Evolutionary conservation across 2,888 invertebrate species (phyloP).

Genomic region (Hemithea aestivaria): DNA sequence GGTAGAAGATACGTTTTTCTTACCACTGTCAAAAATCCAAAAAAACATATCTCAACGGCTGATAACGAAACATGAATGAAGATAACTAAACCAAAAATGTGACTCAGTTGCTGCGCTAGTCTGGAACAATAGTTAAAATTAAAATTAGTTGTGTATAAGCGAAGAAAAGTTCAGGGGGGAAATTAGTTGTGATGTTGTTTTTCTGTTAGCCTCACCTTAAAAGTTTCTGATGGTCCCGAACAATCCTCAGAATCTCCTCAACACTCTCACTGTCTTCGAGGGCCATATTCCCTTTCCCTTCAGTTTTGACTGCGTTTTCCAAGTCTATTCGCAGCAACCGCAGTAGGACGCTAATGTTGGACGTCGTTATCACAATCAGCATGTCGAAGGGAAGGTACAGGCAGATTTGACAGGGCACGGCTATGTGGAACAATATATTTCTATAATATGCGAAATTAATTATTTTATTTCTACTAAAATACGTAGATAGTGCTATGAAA

Average conservation of each 20-base stretch:
- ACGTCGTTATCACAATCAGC: slow-evolving; percentile 24
- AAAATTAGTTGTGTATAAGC: background rate
- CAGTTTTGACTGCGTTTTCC: slow-evolving; percentile 13
- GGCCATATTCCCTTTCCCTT: background rate
- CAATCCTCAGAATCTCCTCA: slow-evolving; percentile 19
- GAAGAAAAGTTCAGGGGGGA: background rate
- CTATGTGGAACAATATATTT: slow-evolving; percentile 19
- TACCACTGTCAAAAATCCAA: slow-evolving; percentile 32
- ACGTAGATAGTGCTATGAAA: no score
- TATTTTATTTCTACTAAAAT: no score
- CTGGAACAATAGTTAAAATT: slow-evolving; percentile 24
- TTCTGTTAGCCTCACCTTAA: slow-evolving; percentile 20
- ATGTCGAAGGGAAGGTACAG: slow-evolving; percentile 27
- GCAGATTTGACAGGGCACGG: slow-evolving; percentile 22
- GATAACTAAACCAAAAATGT: slow-evolving; percentile 28
- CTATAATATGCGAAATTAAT: no score
- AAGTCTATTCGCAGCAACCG: slow-evolving; percentile 29
- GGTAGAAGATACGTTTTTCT: no score
- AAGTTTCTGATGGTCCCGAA: slow-evolving; percentile 26
- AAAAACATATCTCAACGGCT: slow-evolving; percentile 34
- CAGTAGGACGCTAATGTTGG: slow-evolving; percentile 29
- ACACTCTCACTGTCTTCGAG: slow-evolving; percentile 13
- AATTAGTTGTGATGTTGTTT: no score
- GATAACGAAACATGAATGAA: slow-evolving; percentile 28
- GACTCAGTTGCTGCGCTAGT: slow-evolving; percentile 24